phyloP scores from a whole-genome alignment of 2,113 vertebrate species.

The Synodontis membranacea region DNA sequence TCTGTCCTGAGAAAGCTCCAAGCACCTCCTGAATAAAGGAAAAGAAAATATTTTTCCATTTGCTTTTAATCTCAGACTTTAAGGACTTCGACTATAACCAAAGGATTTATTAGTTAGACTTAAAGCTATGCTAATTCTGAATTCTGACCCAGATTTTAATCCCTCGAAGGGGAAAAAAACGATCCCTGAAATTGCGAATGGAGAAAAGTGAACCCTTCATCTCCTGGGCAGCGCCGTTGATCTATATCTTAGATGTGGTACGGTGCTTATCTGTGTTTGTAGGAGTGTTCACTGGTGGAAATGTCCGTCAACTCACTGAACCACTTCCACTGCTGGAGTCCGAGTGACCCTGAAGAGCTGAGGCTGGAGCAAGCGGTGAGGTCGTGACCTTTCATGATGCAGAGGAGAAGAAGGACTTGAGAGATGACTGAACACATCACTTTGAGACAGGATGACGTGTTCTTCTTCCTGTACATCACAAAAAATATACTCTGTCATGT shows the following conservation, averaged over 20 bases:
- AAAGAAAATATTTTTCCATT: background rate
- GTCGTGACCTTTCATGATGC: constrained; percentile 33
- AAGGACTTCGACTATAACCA: too few relatives aligned
- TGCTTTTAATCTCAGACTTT: background rate
- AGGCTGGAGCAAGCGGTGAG: constrained; percentile 49
- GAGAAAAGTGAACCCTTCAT: background rate
- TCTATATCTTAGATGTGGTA: background rate
- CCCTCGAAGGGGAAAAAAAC: too few relatives aligned
- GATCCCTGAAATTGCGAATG: too few relatives aligned
- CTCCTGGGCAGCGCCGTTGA: background rate
- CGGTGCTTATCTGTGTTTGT: background rate
- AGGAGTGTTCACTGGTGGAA: background rate
- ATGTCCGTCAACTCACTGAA: constrained; percentile 38
- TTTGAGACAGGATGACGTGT: constrained; percentile 45
- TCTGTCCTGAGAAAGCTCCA: constrained; percentile 47
- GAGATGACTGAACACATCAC: constrained; percentile 51
- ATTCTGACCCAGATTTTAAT: background rate
- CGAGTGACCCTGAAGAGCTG: constrained; percentile 53
- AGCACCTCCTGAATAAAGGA: constrained; percentile 39
- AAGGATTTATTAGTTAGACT: too few relatives aligned
- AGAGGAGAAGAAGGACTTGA: constrained; percentile 46
- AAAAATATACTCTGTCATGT: background rate
- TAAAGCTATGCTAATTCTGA: background rate
- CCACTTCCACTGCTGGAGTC: constrained; percentile 41
- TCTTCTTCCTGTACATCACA: constrained; percentile 46